These are phyloP conservation scores for Anoplopoma fimbria DNA, from an alignment of 2,113 vertebrate species.

Conservation along the genomic window DNA sequence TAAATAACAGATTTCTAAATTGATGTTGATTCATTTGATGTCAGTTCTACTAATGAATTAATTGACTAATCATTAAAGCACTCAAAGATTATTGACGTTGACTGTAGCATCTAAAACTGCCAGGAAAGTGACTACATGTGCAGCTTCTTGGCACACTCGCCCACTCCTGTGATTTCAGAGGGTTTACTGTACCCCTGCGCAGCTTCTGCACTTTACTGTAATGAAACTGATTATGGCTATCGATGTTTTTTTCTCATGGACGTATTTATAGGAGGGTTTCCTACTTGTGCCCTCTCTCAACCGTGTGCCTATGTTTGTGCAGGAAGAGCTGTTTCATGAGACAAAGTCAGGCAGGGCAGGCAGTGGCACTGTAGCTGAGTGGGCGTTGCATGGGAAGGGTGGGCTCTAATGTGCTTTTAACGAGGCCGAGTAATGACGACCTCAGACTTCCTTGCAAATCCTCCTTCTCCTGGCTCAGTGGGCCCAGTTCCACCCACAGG, in stretches of 20 bases:
- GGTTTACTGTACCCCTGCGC: slow-evolving; percentile 25
- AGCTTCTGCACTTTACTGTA: slow-evolving; percentile 44
- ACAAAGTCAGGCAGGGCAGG: slow-evolving; percentile 4
- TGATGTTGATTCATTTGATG: neutral
- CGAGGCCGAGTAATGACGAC: slow-evolving; percentile 57
- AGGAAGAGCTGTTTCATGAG: slow-evolving; percentile 13
- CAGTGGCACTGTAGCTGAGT: slow-evolving; percentile 30
- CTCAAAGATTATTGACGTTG: neutral
- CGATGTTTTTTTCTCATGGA: slow-evolving; percentile 25
- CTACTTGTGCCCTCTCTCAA: slow-evolving; percentile 25
- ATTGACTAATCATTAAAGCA: neutral
- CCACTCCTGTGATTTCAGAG: neutral
- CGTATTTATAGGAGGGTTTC: slow-evolving; percentile 37
- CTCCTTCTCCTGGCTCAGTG: slow-evolving; percentile 32
- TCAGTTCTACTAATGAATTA: neutral
- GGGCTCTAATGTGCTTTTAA: slow-evolving; percentile 72
- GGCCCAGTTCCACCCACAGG: slow-evolving; percentile 67
- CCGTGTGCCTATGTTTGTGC: slow-evolving; percentile 11
- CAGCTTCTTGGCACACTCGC: slow-evolving; percentile 11
- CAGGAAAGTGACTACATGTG: neutral
- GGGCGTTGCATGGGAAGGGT: slow-evolving; percentile 28
- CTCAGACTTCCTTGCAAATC: slow-evolving; percentile 55
- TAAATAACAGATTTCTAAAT: neutral
- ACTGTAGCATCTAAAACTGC: slow-evolving; percentile 5
- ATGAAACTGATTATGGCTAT: slow-evolving; percentile 41